Percentiles rank a stretch among this genome's conserved stretches.
These are phyloP conservation scores for Sciurus vulgaris DNA, from an alignment of 2,797 vertebrate genomes.

Conservation along the genomic window DNA sequence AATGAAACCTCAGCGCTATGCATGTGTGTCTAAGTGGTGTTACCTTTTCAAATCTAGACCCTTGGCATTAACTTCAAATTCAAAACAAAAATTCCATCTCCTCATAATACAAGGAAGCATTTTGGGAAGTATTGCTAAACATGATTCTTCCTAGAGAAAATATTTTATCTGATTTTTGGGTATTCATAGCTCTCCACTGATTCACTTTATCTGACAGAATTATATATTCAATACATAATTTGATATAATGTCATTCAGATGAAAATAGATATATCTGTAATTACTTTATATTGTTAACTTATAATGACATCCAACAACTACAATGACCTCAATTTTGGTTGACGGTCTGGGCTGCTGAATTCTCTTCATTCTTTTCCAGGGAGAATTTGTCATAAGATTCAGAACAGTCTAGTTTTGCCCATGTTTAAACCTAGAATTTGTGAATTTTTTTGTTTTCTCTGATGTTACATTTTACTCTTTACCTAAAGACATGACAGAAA, in stretches of 20 bases:
- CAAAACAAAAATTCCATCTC: neutral
- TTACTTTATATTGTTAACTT: conserved; percentile 62
- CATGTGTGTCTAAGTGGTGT: neutral
- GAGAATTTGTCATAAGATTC: conserved; percentile 45
- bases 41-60: neutral
- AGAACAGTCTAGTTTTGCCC: conserved; percentile 3
- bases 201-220: conserved; percentile 53
- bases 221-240: conserved; percentile 48
- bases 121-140: neutral
- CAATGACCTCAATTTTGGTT: conserved; percentile 73
- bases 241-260: conserved; percentile 56
- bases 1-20: neutral
- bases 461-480: neutral
- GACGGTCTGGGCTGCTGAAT: conserved; percentile 1
- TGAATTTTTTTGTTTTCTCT: neutral
- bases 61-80: neutral
- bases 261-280: conserved; percentile 52
- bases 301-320: conserved; percentile 75
- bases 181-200: neutral
- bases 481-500: conserved; percentile 44
- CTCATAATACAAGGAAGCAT: neutral
- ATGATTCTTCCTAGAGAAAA: neutral
- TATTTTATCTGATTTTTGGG: conserved; percentile 32
- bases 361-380: conserved; percentile 21
- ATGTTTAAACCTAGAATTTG: conserved; percentile 29